Percentiles rank a stretch among this genome's conserved stretches.
phyloP scores from a whole-genome alignment of 2,888 invertebrate species.

The Eilema depressum region DNA sequence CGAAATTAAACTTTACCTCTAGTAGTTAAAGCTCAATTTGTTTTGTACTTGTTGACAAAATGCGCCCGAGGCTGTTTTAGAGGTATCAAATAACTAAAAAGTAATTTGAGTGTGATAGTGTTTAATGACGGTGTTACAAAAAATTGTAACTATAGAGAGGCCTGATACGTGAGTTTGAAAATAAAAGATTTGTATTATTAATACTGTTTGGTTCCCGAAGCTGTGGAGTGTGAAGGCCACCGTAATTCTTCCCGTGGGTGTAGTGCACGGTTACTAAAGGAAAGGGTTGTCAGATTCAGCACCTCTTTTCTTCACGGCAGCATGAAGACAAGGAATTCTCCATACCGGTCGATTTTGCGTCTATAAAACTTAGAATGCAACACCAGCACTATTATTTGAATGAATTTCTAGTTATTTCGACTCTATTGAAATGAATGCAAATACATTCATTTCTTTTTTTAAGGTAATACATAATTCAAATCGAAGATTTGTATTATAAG shows the following conservation, averaged over 20 bases:
- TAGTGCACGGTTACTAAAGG: too few species aligned
- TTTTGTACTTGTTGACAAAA: conserved; percentile 9
- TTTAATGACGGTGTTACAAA: conserved; percentile 39
- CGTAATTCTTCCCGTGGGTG: background rate
- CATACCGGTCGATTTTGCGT: too few species aligned
- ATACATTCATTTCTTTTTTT: too few species aligned
- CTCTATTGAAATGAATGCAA: too few species aligned
- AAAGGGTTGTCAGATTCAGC: too few species aligned
- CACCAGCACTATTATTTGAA: background rate
- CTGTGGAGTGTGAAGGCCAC: background rate
- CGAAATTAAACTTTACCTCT: conserved; percentile 1
- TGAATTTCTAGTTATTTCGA: background rate
- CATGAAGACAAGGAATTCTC: too few species aligned
- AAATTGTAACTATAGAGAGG: conserved; percentile 27
- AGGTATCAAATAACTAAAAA: conserved; percentile 41
- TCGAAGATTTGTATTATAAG: too few species aligned
- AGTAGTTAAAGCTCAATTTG: conserved; percentile 16
- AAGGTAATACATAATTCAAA: too few species aligned
- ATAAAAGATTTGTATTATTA: background rate
- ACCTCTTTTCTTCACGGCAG: too few species aligned
- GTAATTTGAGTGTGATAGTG: conserved; percentile 48
- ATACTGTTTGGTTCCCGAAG: background rate
- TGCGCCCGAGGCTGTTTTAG: conserved; percentile 39
- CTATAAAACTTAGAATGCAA: too few species aligned
- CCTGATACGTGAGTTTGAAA: background rate